Conservation (phyloP, 2,888 invertebrate genomes). For the Tanypteryx hageni region DNA sequence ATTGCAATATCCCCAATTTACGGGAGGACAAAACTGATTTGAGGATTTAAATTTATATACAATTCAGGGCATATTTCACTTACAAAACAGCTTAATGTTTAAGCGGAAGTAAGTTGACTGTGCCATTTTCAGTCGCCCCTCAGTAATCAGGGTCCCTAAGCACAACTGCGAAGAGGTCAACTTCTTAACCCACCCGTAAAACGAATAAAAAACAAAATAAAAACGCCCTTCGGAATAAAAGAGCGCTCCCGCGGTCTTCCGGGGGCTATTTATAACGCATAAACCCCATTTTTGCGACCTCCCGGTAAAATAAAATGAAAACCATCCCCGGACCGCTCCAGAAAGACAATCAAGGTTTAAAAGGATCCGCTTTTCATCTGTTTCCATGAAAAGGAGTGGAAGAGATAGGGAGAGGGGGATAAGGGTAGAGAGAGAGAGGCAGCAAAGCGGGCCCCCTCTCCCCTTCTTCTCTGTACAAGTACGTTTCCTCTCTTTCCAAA, state of each 20-base stretch:
- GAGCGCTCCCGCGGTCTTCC: neutral
- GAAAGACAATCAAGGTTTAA: slow-evolving; percentile 45
- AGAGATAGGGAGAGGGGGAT: neutral
- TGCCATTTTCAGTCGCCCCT: neutral
- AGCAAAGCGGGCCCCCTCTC: neutral
- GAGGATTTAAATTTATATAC: no score
- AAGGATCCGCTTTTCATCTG: slow-evolving; percentile 38
- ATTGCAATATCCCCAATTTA: no score
- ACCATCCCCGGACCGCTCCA: neutral
- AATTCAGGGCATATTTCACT: neutral
- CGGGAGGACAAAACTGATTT: no score
- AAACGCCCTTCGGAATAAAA: neutral
- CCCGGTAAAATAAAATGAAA: neutral
- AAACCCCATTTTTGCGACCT: slow-evolving; percentile 16
- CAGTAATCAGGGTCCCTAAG: neutral
- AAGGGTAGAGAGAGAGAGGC: neutral
- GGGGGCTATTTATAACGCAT: neutral
- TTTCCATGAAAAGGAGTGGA: slow-evolving; percentile 30
- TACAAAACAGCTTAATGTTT: neutral
- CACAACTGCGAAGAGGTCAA: neutral
- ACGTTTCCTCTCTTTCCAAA: neutral
- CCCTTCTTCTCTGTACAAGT: neutral
- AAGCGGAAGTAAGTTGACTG: neutral
- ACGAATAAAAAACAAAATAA: neutral
- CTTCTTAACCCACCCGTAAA: neutral